Evolutionary conservation across 1,140 invertebrate genomes (phyloP).

Genomic region (Callitettix versicolor): DNA sequence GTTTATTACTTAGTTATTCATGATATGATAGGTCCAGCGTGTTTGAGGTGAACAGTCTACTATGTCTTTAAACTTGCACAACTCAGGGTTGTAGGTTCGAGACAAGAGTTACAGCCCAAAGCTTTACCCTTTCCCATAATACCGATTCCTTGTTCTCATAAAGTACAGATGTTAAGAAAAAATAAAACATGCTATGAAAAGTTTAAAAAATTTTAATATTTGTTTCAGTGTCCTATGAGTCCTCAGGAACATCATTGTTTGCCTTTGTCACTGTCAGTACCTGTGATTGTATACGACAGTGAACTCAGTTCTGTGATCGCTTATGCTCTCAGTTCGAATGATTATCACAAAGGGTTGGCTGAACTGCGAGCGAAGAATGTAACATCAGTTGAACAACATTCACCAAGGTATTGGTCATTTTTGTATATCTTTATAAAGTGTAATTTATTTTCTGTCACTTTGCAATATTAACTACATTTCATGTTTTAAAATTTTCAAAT

Average conservation of each 20-base stretch:
- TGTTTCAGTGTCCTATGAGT: slow-evolving; percentile 44
- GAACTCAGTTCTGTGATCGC: slow-evolving; percentile 86
- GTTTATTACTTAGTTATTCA: too few relatives aligned
- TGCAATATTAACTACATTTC: neutral
- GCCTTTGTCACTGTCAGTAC: slow-evolving; percentile 44
- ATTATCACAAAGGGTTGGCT: slow-evolving; percentile 53
- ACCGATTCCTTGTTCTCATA: too few relatives aligned
- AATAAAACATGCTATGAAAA: too few relatives aligned
- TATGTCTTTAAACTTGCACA: too few relatives aligned
- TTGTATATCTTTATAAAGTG: neutral
- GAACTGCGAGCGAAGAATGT: slow-evolving; percentile 29
- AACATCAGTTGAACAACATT: slow-evolving; percentile 8
- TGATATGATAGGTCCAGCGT: too few relatives aligned
- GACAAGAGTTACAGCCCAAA: too few relatives aligned
- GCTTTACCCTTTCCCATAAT: too few relatives aligned
- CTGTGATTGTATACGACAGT: slow-evolving; percentile 69
- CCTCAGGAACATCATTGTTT: slow-evolving; percentile 53
- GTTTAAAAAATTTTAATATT: slow-evolving; percentile 4
- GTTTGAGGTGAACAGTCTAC: too few relatives aligned
- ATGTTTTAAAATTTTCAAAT: neutral
- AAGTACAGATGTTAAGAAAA: too few relatives aligned
- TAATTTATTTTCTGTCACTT: neutral
- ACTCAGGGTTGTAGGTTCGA: too few relatives aligned
- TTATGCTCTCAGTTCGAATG: slow-evolving; percentile 61
- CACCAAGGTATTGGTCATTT: slow-evolving; percentile 6